Base-by-base conservation (phyloP, 1,140 invertebrate genomes). In the Brachionus plicatilis region DNA sequence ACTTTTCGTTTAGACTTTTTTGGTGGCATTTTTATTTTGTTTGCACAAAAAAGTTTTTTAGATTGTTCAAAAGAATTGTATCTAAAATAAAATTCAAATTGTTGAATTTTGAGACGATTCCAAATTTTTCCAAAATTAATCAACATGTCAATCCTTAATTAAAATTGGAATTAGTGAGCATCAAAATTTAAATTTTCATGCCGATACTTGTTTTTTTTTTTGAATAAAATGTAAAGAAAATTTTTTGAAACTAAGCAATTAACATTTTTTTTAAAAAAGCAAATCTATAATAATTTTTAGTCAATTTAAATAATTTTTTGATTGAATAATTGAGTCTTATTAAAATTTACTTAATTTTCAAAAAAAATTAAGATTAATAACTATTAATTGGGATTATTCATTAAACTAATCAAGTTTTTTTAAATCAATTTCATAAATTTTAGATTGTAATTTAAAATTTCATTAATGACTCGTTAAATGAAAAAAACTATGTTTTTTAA, bases 21-120 rank as follows among this genome's bases (percentile, higher is more conserved):
- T 24, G 72, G 72, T 27, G 72, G 72, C 72, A 76, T 76, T 6
- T n/a, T 72, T 43, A 8, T 37, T 5, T 41, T 68, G 4, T 68
- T 17, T 24, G 33, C 20, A 43, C n/a, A 9, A n/a, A 24, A 72
- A 72, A 43, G 20, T 43, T 45, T 72, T 43, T 9, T 17, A 4
- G 17, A 1, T 3, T 20, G 8, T 72, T 72, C 68, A 43, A 43
- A 9, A 8, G n/a, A 17, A 72, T 41, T 43, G 33, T 43, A 72
- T 72, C 68, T 72, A 72, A 72, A 72, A n/a, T 37, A 72, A 72
- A 72, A 43, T 41, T 43, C n/a, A 20, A 72, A 72, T n/a, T 72
- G 41, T 41, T 41, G n/a, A 68, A 33, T 17, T 41, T 24, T 68
- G n/a, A 68, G 5, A 3, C 24, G 66, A 68, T 14, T 41, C 27